These are phyloP conservation scores for Agrochola circellaris DNA, from an alignment of 2,888 invertebrate genomes.

Conservation along the genomic window DNA sequence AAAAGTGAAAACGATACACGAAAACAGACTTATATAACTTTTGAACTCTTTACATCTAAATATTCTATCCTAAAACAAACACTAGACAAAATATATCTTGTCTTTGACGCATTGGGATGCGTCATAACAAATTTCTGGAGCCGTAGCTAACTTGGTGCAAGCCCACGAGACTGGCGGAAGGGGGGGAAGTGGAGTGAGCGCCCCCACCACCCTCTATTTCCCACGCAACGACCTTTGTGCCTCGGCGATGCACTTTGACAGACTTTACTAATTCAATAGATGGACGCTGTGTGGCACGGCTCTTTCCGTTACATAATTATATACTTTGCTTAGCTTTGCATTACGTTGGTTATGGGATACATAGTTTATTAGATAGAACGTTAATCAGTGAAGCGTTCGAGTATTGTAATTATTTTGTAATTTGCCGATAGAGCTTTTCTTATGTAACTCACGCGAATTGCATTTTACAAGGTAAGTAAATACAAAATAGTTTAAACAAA, in stretches of 20 bases:
- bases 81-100: conserved; percentile 78
- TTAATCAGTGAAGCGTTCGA: conserved; percentile 30
- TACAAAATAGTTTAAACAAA: background rate
- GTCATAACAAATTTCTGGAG: conserved; percentile 90
- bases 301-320: conserved; percentile 81
- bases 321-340: conserved; percentile 59
- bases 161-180: conserved; percentile 78
- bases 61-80: conserved; percentile 44
- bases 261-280: conserved; percentile 90
- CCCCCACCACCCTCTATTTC: conserved; percentile 79
- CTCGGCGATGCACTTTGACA: conserved; percentile 90
- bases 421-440: conserved; percentile 32
- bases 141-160: conserved; percentile 85
- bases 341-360: conserved; percentile 39
- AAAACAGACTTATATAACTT: conserved; percentile 11
- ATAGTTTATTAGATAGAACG: conserved; percentile 19
- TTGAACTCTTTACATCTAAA: background rate
- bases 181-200: conserved; percentile 65
- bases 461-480: conserved; percentile 10
- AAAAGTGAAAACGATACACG: conserved; percentile 17
- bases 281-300: conserved; percentile 83
- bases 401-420: conserved; percentile 43
- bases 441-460: background rate
- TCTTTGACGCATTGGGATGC: conserved; percentile 77
- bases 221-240: conserved; percentile 91